These are phyloP conservation scores for Mesocentrotus franciscanus DNA, from an alignment of 53 echinoderm and acorn worm species.

Conservation along the genomic window DNA sequence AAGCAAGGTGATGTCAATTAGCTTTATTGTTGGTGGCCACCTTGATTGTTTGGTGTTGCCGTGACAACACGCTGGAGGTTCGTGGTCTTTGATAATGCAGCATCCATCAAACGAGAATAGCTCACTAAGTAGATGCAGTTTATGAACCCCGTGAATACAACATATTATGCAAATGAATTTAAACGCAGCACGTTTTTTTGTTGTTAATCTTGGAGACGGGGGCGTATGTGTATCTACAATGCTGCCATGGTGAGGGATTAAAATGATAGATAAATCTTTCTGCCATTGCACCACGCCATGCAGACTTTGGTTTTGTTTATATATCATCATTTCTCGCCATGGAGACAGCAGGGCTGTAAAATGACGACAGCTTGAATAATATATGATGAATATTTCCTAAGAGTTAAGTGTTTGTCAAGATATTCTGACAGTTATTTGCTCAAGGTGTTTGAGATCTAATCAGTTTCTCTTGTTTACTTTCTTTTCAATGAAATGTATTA, in stretches of 20 bases:
- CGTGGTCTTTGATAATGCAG: conserved; percentile 5
- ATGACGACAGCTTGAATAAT: neutral
- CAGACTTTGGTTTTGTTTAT: neutral
- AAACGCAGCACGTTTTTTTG: neutral
- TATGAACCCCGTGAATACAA: neutral
- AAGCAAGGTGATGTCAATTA: conserved; percentile 34
- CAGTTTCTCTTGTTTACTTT: neutral
- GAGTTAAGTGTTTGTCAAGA: neutral
- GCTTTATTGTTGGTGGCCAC: conserved; percentile 32
- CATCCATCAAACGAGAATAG: neutral
- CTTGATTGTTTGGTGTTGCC: conserved; percentile 22
- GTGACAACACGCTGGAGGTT: conserved; percentile 23
- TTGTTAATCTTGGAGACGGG: neutral
- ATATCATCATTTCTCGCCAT: neutral
- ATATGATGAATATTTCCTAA: neutral
- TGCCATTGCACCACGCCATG: neutral
- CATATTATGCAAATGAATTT: neutral
- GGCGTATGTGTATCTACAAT: neutral
- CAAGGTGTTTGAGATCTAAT: neutral
- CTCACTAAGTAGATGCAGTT: neutral
- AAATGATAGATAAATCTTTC: neutral
- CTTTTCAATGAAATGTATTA: neutral
- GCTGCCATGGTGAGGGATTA: neutral
- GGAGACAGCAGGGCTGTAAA: neutral
- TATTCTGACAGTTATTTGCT: neutral